Base-by-base conservation (phyloP, 2,113 vertebrate species). In the Echinops telfairi region DNA sequence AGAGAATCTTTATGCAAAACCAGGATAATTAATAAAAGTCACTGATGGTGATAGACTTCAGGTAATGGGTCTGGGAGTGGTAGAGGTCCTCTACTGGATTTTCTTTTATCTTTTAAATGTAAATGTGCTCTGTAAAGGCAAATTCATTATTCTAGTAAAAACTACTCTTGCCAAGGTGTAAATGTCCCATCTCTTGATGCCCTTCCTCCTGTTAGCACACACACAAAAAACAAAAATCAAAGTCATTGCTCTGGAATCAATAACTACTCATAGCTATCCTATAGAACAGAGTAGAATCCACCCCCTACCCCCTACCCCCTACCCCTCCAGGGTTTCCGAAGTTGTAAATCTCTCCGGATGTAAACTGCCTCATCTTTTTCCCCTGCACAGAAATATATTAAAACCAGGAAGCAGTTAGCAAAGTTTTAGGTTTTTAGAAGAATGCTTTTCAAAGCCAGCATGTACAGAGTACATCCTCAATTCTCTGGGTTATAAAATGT, bases 361-460 rank as follows among this genome's bases (percentile, higher is more conserved):
- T 23, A 64, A 25, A 25, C 62, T 64, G 20, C 8, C 23, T 25
- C 23, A 27, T 27, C 62, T 64, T 64, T 64, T 25, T 27, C 62
- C 20, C 23, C 3, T 25, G 64, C 43, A 90, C 31, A 88, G 58
- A 86, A 73, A 88, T 47, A 75, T 36, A 92, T 76, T 79, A 78
- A 92, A 92, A 88, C 36, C 11, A 36, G 43, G 57, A 75, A 82
- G 79, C 78, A 87, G 36, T 71, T 17, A 78, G 68, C 19, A 66
- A 76, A 60, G 31, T 31, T 81, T 83, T 78, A 77, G 66, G n/a
- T 90, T 94, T 92, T 31, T 33, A 27, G 31, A 86, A 93, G 86
- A 92, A 95, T 71, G 58, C n/a, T 88, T 92, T 94, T 83, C 76
- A 92, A 95, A 95, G 70, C 76, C 38, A 68, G 70, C 20, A 87